These are phyloP conservation scores for Ctenomys sociabilis DNA, from an alignment of 2,113 vertebrate genomes.

Conservation along the genomic window DNA sequence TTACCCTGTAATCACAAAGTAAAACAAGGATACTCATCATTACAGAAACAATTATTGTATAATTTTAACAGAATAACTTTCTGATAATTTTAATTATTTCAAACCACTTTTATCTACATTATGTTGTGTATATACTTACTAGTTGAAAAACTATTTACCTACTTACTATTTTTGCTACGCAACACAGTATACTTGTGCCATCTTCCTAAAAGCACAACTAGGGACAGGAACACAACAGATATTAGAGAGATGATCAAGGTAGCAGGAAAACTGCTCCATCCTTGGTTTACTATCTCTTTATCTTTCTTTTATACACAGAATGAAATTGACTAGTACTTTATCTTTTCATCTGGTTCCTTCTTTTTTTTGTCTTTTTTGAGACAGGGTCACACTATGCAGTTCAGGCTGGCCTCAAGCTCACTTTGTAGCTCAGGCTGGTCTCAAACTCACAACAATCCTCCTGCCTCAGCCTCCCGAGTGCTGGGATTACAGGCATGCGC, in stretches of 20 bases:
- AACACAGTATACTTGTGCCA: background rate
- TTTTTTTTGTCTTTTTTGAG: too few species aligned
- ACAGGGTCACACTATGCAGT: too few species aligned
- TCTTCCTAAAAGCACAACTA: constrained; percentile 50
- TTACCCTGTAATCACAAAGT: constrained; percentile 35
- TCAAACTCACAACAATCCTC: too few species aligned
- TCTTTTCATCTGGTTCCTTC: background rate
- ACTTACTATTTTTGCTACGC: constrained; percentile 42
- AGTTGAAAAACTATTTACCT: constrained; percentile 59
- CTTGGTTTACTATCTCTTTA: background rate
- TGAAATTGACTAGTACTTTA: background rate
- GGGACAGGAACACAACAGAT: constrained; percentile 33
- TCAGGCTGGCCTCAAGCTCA: too few species aligned
- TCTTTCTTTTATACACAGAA: background rate
- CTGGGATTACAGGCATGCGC: too few species aligned
- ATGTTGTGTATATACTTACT: constrained; percentile 33
- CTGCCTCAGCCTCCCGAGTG: too few species aligned
- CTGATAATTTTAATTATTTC: background rate
- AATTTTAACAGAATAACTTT: constrained; percentile 49
- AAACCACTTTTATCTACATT: constrained; percentile 43
- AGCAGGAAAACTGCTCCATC: background rate
- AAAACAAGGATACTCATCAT: constrained; percentile 48
- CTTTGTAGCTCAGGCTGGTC: too few species aligned
- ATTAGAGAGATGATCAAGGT: background rate
- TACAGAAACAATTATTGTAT: constrained; percentile 46